Percentiles rank a stretch among this genome's conserved stretches.
Evolutionary conservation across 2,888 invertebrate species (phyloP).

Genomic region (Liposcelis brunnea): DNA sequence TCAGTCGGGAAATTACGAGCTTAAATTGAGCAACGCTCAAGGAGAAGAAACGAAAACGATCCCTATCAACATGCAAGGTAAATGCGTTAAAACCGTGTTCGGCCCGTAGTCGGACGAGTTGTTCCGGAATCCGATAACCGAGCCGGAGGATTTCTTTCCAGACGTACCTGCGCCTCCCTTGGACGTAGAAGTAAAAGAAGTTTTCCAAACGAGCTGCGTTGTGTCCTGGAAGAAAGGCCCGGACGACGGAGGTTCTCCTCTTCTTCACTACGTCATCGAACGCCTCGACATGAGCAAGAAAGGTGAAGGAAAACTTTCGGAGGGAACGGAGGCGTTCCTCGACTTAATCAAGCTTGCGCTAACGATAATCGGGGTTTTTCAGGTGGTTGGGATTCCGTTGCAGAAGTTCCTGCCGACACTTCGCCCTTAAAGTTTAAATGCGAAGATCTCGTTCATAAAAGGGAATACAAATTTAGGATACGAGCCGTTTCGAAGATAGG

Average conservation of each 20-base stretch:
- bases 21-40: slow-evolving; percentile 82
- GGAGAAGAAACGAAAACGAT: slow-evolving; percentile 80
- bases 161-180: slow-evolving; percentile 75
- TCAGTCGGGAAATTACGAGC: slow-evolving; percentile 79
- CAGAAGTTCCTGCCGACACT: slow-evolving; percentile 50
- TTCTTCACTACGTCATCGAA: slow-evolving; percentile 77
- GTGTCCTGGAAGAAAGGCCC: slow-evolving; percentile 72
- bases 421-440: slow-evolving; percentile 47
- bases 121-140: no score
- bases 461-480: slow-evolving; percentile 88
- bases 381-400: slow-evolving; percentile 71
- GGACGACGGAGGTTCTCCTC: slow-evolving; percentile 77
- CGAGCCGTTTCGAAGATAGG: slow-evolving; percentile 88
- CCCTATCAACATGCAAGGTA: slow-evolving; percentile 66
- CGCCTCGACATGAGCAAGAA: slow-evolving; percentile 41
- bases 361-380: slow-evolving; percentile 9
- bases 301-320: slow-evolving; percentile 21
- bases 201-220: slow-evolving; percentile 76
- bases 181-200: slow-evolving; percentile 67
- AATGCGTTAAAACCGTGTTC: no score
- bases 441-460: slow-evolving; percentile 72
- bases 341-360: no score
- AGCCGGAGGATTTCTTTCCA: slow-evolving; percentile 21
- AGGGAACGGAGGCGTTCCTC: no score
- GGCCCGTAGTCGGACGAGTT: no score